Evolutionary conservation across 1,140 invertebrate genomes (phyloP).

Genomic region (Drosophila simulans): DNA sequence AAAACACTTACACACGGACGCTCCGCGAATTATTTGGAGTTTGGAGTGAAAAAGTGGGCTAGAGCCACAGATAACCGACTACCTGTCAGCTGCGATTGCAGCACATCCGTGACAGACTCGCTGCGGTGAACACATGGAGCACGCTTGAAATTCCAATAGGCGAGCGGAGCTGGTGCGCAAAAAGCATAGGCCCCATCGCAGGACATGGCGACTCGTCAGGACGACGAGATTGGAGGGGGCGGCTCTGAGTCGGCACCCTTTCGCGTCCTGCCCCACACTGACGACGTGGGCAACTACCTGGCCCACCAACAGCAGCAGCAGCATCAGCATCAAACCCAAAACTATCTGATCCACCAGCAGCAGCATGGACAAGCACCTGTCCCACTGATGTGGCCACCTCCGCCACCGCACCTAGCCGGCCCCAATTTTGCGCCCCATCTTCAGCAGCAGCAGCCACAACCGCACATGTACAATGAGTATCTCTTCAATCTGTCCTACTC

Average conservation of each 20-base stretch:
- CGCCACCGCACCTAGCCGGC: constrained; percentile 49
- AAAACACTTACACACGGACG: constrained; percentile 60
- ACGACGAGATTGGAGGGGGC: constrained; percentile 52
- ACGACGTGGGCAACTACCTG: constrained; percentile 58
- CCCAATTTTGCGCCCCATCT: constrained; percentile 55
- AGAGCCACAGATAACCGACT: constrained; percentile 36
- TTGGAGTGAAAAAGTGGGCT: constrained; percentile 50
- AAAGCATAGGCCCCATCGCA: constrained; percentile 40
- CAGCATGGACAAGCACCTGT: constrained; percentile 49
- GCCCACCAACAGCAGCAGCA: constrained; percentile 69
- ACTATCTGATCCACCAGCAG: constrained; percentile 55
- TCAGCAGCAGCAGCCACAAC: constrained; percentile 51
- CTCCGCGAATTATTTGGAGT: constrained; percentile 57
- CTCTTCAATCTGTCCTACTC: constrained; percentile 64
- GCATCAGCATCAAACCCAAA: constrained; percentile 54
- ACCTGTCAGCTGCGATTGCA: constrained; percentile 20
- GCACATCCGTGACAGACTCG: constrained; percentile 12
- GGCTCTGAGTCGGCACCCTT: constrained; percentile 38
- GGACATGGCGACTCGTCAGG: constrained; percentile 70
- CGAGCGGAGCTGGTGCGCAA: constrained; percentile 37
- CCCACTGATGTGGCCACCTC: constrained; percentile 60
- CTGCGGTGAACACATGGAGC: constrained; percentile 14
- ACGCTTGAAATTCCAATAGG: constrained; percentile 70
- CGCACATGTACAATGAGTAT: constrained; percentile 71
- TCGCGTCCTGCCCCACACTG: constrained; percentile 47